phyloP scores from a whole-genome alignment of 2,888 invertebrate species.

The Coelogynopora nodosa region DNA sequence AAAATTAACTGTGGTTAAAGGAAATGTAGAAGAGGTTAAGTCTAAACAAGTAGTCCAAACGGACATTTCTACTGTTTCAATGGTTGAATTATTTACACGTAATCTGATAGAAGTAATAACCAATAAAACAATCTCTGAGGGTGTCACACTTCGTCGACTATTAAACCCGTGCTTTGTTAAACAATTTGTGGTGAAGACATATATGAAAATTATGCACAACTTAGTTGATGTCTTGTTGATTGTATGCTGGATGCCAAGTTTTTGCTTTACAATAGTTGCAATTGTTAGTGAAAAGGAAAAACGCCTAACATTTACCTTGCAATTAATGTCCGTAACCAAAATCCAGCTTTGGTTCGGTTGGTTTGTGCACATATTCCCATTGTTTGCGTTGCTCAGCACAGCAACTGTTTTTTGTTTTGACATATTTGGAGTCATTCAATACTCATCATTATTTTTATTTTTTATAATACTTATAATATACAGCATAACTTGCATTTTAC shows the following conservation, averaged over 20 bases:
- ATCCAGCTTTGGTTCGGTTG: background rate
- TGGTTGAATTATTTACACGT: background rate
- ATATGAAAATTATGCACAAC: background rate
- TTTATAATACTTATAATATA: background rate
- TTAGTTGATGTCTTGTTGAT: background rate
- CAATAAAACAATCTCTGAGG: background rate
- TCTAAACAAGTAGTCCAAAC: background rate
- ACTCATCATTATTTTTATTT: background rate
- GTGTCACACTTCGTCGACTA: background rate
- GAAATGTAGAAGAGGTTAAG: background rate
- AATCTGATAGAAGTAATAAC: background rate
- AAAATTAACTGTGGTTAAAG: background rate
- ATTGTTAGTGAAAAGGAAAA: background rate
- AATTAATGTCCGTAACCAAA: background rate
- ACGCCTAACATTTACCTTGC: background rate
- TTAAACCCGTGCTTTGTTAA: background rate
- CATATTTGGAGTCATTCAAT: background rate
- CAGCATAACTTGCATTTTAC: background rate
- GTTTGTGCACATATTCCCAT: background rate
- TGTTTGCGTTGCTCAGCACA: background rate
- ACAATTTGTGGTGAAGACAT: too few relatives aligned
- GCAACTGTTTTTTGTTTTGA: background rate
- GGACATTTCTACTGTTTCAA: background rate
- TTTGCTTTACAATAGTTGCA: background rate
- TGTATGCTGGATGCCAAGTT: conserved; percentile 1